These are phyloP conservation scores for Melipona bicolor DNA, from an alignment of 2,888 invertebrate genomes.

Conservation along the genomic window DNA sequence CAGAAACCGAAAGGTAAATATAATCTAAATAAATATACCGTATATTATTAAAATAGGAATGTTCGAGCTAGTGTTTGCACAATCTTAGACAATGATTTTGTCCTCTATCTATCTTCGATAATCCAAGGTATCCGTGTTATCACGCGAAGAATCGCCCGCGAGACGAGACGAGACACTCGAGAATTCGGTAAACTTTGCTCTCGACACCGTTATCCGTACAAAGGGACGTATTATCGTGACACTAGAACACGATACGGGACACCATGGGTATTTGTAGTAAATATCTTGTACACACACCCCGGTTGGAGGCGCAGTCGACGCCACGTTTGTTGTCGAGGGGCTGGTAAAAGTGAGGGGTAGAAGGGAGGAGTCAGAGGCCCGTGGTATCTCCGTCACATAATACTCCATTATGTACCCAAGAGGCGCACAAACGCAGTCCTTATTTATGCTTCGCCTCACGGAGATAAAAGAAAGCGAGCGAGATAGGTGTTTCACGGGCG, in stretches of 20 bases:
- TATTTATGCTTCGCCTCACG: slow-evolving; percentile 78
- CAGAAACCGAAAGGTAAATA: background rate
- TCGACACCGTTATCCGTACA: slow-evolving; percentile 68
- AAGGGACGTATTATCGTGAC: slow-evolving; percentile 76
- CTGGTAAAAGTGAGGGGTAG: slow-evolving; percentile 42
- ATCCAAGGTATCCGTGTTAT: slow-evolving; percentile 49
- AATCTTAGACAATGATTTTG: slow-evolving; percentile 27
- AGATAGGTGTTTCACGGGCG: slow-evolving; percentile 65
- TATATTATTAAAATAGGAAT: background rate
- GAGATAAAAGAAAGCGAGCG: slow-evolving; percentile 76
- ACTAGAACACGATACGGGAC: slow-evolving; percentile 72
- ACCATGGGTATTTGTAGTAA: slow-evolving; percentile 79
- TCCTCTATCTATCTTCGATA: slow-evolving; percentile 44
- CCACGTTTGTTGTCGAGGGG: slow-evolving; percentile 31
- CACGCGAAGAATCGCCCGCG: slow-evolving; percentile 53
- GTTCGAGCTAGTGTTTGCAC: background rate
- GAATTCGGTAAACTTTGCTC: slow-evolving; percentile 69
- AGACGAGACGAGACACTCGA: slow-evolving; percentile 39
- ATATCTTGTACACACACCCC: slow-evolving; percentile 80
- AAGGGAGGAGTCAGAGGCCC: slow-evolving; percentile 58
- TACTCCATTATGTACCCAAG: slow-evolving; percentile 81
- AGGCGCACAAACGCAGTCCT: slow-evolving; percentile 78
- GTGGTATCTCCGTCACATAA: slow-evolving; percentile 80
- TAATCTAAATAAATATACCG: background rate
- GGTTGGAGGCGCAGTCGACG: slow-evolving; percentile 44